Percentiles rank a stretch among this genome's conserved stretches.
Evolutionary conservation across 2,888 invertebrate species (phyloP).

Genomic region (Pachymerium ferrugineum): DNA sequence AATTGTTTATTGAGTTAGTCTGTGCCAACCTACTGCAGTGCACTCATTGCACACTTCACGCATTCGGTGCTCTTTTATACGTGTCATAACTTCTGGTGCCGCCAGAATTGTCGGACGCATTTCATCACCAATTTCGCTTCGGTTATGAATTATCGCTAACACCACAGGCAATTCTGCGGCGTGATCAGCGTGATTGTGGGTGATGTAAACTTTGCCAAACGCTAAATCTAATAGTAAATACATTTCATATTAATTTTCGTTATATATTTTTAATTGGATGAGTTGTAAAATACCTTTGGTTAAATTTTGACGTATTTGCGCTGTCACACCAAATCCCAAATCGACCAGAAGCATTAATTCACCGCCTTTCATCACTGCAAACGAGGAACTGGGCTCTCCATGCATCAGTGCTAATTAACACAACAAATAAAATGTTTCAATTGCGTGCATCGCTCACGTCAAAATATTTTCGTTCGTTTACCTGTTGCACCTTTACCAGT

Average conservation of each 20-base stretch:
- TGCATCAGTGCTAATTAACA: conserved; percentile 32
- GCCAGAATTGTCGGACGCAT: conserved; percentile 27
- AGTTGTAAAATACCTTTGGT: conserved; percentile 28
- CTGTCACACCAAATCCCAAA: conserved; percentile 34
- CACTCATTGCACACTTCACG: conserved; percentile 20
- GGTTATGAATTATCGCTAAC: conserved; percentile 20
- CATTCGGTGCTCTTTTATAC: conserved; percentile 30
- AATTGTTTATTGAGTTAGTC: background rate
- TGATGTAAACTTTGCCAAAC: conserved; percentile 32
- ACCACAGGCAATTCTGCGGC: conserved; percentile 35
- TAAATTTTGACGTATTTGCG: conserved; percentile 30
- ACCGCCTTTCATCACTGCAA: conserved; percentile 31
- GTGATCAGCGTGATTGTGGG: conserved; percentile 36
- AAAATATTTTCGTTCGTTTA: background rate
- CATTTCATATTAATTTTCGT: background rate
- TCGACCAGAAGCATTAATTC: conserved; percentile 34
- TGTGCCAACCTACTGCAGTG: conserved; percentile 1
- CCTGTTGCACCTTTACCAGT: conserved; percentile 37
- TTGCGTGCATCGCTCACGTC: background rate
- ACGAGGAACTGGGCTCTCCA: conserved; percentile 35
- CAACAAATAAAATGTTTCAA: background rate
- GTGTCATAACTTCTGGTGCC: conserved; percentile 34
- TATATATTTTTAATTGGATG: background rate
- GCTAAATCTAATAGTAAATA: background rate
- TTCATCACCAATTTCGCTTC: background rate